Evolutionary conservation across 2,113 vertebrate species (phyloP).

Genomic region (Plectropomus leopardus): DNA sequence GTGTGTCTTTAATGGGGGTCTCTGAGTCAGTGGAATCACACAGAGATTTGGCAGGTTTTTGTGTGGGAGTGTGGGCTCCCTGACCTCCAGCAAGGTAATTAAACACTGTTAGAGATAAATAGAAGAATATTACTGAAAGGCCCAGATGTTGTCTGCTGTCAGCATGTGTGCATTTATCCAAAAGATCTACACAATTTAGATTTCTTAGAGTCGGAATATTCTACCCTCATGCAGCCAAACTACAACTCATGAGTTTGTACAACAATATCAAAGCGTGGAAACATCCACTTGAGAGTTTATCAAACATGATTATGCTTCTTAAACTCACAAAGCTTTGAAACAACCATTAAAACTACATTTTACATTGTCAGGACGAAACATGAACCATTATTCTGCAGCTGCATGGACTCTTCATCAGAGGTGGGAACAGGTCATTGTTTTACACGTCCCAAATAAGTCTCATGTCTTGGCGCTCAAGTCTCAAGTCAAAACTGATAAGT

Average conservation of each 20-base stretch:
- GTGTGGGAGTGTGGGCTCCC: slow-evolving; percentile 33
- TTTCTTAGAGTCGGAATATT: not conserved
- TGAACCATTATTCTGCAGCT: not conserved
- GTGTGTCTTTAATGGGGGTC: slow-evolving; percentile 48
- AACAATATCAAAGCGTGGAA: not conserved
- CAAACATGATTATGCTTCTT: not conserved
- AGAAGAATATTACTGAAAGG: slow-evolving; percentile 26
- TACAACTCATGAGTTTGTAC: not conserved
- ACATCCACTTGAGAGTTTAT: not conserved
- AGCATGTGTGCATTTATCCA: slow-evolving; percentile 10
- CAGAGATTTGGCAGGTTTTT: slow-evolving; percentile 55
- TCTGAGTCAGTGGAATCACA: slow-evolving; percentile 65
- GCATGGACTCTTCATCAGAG: not conserved
- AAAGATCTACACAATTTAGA: not conserved
- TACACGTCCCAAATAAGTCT: too few species aligned
- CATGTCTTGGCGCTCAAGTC: too few species aligned
- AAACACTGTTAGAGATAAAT: slow-evolving; percentile 51
- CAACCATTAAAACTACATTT: not conserved
- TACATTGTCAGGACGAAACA: too few species aligned
- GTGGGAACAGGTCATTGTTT: too few species aligned
- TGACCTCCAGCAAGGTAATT: slow-evolving; percentile 63
- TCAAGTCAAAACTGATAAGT: too few species aligned
- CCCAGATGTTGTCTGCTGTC: slow-evolving; percentile 17
- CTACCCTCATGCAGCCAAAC: not conserved
- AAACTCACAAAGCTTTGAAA: not conserved